Percentiles rank a stretch among this genome's conserved stretches.
Conservation (phyloP, 2,113 vertebrate species). For the Noturus placidus region DNA sequence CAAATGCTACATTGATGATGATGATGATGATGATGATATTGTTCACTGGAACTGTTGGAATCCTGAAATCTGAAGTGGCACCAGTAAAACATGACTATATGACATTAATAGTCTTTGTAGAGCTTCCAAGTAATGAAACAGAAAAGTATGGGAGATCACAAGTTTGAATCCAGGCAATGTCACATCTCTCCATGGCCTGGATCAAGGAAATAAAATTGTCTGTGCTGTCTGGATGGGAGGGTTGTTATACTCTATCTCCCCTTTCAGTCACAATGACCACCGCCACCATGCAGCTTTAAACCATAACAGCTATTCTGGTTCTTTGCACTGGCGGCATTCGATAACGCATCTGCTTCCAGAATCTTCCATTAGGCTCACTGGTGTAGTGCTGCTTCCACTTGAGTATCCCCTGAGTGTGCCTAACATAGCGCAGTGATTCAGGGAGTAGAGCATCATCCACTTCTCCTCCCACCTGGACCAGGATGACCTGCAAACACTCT, state of each 20-base stretch:
- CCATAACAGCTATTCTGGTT: not conserved
- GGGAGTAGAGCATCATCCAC: constrained; percentile 74
- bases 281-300: not conserved
- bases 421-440: constrained; percentile 81
- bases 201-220: not conserved
- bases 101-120: not conserved
- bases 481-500: constrained; percentile 76
- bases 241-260: no score
- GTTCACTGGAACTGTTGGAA: not conserved
- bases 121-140: not conserved
- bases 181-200: not conserved
- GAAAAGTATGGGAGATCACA: not conserved
- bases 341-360: constrained; percentile 85
- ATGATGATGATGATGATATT: not conserved
- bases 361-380: constrained; percentile 63
- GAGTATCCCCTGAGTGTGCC: constrained; percentile 78
- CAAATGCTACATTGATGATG: not conserved
- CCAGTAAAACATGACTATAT: not conserved
- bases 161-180: not conserved
- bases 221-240: not conserved
- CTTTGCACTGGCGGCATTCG: constrained; percentile 71
- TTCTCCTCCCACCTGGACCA: constrained; percentile 66
- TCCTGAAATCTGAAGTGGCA: not conserved
- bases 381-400: constrained; percentile 66
- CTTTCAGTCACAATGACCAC: not conserved